phyloP scores from a whole-genome alignment of 2,888 invertebrate species.

The Galeopsomyia nigrocyanea region DNA sequence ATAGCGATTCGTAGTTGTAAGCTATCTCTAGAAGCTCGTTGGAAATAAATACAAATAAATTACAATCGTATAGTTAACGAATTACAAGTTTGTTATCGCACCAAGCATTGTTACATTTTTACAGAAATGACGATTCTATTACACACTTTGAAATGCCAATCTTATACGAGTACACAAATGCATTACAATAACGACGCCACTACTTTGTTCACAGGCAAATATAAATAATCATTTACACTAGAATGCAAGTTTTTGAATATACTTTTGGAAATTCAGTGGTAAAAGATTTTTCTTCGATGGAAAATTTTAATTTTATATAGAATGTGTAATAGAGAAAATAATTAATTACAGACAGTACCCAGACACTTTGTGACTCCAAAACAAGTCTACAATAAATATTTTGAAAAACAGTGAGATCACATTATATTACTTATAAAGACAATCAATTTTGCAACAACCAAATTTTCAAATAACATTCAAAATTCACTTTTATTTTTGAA shows the following conservation, averaged over 20 bases:
- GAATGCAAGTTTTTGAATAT: background rate
- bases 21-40: slow-evolving; percentile 48
- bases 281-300: too few relatives aligned
- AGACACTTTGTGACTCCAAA: too few relatives aligned
- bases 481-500: too few relatives aligned
- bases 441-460: too few relatives aligned
- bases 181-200: slow-evolving; percentile 36
- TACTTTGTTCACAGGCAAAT: slow-evolving; percentile 33
- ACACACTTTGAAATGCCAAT: slow-evolving; percentile 29
- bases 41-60: slow-evolving; percentile 52
- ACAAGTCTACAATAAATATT: too few relatives aligned
- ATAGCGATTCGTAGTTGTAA: slow-evolving; percentile 37
- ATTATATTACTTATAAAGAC: too few relatives aligned
- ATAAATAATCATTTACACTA: slow-evolving; percentile 27
- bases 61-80: slow-evolving; percentile 41
- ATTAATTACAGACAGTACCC: too few relatives aligned
- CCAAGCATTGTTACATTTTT: slow-evolving; percentile 10
- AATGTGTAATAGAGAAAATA: too few relatives aligned
- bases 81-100: slow-evolving; percentile 23
- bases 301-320: too few relatives aligned
- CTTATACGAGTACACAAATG: slow-evolving; percentile 40
- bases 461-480: too few relatives aligned
- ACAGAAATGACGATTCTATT: slow-evolving; percentile 22
- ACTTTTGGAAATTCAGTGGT: too few relatives aligned
- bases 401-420: too few relatives aligned